A percentile compares a stretch with the other conserved stretches of the same genome.
phyloP scores from a whole-genome alignment of 1,140 invertebrate species.

The Lepidostoma basale region DNA sequence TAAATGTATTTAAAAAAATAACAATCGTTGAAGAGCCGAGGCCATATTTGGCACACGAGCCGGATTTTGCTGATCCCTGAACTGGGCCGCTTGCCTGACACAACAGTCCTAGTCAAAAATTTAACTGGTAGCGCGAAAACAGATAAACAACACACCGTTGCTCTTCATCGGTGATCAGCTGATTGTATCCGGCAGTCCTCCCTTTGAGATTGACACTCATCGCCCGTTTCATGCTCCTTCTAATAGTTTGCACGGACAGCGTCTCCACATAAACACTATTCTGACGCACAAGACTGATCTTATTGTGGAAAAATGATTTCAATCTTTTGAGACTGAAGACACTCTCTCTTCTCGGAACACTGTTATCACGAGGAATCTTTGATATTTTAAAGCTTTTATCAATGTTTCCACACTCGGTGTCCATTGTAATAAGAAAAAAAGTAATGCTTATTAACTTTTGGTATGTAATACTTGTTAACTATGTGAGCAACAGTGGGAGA shows the following conservation, averaged over 20 bases:
- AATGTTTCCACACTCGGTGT: not conserved
- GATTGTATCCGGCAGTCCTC: constrained; percentile 51
- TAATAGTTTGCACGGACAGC: constrained; percentile 51
- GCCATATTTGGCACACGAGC: too few species aligned
- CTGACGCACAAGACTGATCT: constrained; percentile 47
- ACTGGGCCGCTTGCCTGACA: too few species aligned
- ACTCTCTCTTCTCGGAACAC: not conserved
- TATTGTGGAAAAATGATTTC: constrained; percentile 46
- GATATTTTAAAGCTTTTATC: not conserved
- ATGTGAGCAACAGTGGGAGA: not conserved
- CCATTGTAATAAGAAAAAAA: constrained; percentile 7
- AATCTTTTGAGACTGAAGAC: constrained; percentile 44
- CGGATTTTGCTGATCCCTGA: too few species aligned
- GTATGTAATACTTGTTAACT: not conserved
- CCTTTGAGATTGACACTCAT: constrained; percentile 51
- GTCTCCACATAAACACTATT: constrained; percentile 50
- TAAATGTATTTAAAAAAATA: too few species aligned
- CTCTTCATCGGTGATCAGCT: constrained; percentile 57
- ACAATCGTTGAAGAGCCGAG: too few species aligned
- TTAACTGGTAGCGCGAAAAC: too few species aligned
- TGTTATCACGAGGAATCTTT: too few species aligned
- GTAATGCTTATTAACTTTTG: not conserved
- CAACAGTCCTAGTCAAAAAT: too few species aligned
- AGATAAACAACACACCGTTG: constrained; percentile 55
- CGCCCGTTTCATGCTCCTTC: constrained; percentile 50